Evolutionary conservation across 1,140 invertebrate species (phyloP), one percentile per base, ranked within the genome.

Genomic region (Rhyacophila brunnea): DNA sequence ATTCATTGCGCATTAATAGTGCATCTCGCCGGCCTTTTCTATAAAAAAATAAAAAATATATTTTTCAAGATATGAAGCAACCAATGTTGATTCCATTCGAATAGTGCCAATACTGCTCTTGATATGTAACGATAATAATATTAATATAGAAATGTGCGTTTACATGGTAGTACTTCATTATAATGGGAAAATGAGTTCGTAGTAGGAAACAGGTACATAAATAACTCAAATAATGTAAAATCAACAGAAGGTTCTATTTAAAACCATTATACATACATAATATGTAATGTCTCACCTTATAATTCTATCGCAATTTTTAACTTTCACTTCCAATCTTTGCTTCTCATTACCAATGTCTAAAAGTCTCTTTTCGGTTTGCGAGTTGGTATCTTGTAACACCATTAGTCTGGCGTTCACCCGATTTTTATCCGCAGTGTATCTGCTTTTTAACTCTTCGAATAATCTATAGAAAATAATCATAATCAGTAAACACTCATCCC

Each of bases 361-460:
- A 2, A 60, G 4, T 17, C 44, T 60, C 40, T 57, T 65, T 35
- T 65, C 63, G 47, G 58, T 13, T 11, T 57, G 32, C 2, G 17
- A 35, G 15, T 58, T 58, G 38, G 6, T 61, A 28, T 61, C 54
- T 38, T 61, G 53, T 17, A 65, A 34, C 15, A 61, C 48, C 2
- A 49, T 20, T 9, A 61, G 9, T 17, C 63, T 32, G 10, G 58
- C 46, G 0, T 38, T 38, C 28, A 55, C 2, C 48, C 55, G 53
- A 11, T 43, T 47, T 20, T 61, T 65, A 3, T 65, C 63, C n/a
- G 51, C 20, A n/a, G 60, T 50, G 20, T 65, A 65, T 11, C 63
- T 48, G 4, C 42, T 36, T 52, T 65, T 65, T 10, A 65, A 20
- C 20, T 65, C 63, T n/a, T 65, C 63, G 23, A 65, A 61, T 35